Conservation (phyloP, 30 jellyfish, hydroid and myxozoan genomes). For the Cassiopea andromeda region DNA sequence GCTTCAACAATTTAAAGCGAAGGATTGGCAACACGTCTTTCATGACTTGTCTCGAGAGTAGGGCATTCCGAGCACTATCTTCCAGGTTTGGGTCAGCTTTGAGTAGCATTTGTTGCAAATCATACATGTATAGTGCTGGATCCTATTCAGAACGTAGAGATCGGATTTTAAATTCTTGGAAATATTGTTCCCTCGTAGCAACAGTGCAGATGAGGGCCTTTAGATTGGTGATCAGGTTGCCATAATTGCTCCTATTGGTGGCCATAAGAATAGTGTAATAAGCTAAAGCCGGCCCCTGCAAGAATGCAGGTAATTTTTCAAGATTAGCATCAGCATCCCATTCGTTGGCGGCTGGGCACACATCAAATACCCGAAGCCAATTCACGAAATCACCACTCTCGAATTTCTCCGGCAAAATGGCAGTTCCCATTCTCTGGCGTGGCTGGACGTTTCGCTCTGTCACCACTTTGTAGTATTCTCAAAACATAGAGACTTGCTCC, state of each 20-base stretch:
- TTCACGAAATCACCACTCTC: slow-evolving; percentile 28
- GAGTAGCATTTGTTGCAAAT: not conserved
- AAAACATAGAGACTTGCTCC: too few relatives aligned
- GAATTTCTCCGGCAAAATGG: slow-evolving; percentile 22
- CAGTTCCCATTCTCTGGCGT: slow-evolving; percentile 3
- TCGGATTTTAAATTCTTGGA: too few relatives aligned
- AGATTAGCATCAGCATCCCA: slow-evolving; percentile 28
- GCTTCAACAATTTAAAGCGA: not conserved
- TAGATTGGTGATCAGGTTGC: too few relatives aligned
- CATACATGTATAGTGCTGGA: not conserved
- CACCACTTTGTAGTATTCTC: too few relatives aligned
- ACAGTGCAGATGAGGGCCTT: too few relatives aligned
- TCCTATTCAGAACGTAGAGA: not conserved
- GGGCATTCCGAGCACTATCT: slow-evolving; percentile 17
- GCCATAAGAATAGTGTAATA: too few relatives aligned
- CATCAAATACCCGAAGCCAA: slow-evolving; percentile 46
- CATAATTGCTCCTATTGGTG: too few relatives aligned
- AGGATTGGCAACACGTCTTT: not conserved
- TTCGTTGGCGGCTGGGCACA: slow-evolving; percentile 14
- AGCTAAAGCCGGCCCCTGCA: slow-evolving; percentile 54
- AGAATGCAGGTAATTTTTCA: slow-evolving; percentile 18
- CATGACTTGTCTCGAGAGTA: slow-evolving; percentile 17
- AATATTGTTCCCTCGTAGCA: too few relatives aligned
- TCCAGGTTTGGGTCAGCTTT: slow-evolving; percentile 33
- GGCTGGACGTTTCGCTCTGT: too few relatives aligned